Base-by-base conservation (phyloP, 2,113 vertebrate species). In the Catharus fuscescens region DNA sequence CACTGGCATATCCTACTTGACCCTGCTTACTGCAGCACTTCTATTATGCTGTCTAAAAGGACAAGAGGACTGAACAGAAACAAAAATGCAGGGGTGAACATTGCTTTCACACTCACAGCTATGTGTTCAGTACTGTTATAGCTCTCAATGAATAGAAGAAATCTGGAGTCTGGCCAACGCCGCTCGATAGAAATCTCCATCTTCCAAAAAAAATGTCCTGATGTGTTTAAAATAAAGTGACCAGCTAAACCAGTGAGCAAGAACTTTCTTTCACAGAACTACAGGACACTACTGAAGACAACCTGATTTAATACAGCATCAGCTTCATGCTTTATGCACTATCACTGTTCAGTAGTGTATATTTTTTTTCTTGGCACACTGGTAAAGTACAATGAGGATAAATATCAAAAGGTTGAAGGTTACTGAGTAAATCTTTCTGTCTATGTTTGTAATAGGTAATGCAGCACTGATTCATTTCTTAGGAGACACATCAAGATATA, bases 11-110 rank as follows among this genome's bases (percentile, higher is more conserved):
- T 98, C 98, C 98, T 97, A 97, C 97, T 97, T 98, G 98, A 98
- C 98, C 98, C 98, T 98, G 99, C 99, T 99, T 98, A 99, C 97
- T 83, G 60, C 97, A 98, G 99, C 98, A 96, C 94, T 99, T 99
- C 97, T 96, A 98, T 99, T 99, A 97, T 99, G 96, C 92, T 95
- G 93, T 72, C 95, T 98, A 98, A 99, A 98, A 98, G 97, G 96
- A 97, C 96, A 93, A 97, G 98, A 92, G 98, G 98, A 98, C 98
- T 98, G 98, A 98, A 96, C 98, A 97, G 97, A 98, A 98, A 98
- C 98, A 99, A 99, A 98, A 98, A 97, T 98, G 96, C 97, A 95
- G 98, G 98, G 97, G 98, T 98, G 98, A 99, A 98, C 98, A 98
- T 98, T 98, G 98, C 98, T 98, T 98, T 98, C 98, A 98, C 98